These are phyloP conservation scores for Aldrovandia affinis DNA, from an alignment of 2,797 vertebrate genomes.

Conservation along the genomic window DNA sequence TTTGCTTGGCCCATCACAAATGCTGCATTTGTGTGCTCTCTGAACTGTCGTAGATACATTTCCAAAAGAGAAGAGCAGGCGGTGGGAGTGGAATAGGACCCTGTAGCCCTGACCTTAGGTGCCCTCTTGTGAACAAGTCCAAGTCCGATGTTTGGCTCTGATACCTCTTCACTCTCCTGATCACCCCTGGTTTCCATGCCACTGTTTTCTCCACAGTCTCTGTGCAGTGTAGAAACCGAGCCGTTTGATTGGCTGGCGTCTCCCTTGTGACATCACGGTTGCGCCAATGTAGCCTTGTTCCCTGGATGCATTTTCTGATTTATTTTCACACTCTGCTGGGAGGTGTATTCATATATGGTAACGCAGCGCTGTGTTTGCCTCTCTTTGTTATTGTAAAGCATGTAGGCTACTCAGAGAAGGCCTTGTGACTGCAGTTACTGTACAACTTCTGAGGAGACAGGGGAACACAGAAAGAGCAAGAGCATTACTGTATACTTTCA, in stretches of 20 bases:
- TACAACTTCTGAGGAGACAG: not conserved
- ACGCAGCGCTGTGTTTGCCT: not conserved
- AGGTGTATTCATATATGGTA: not conserved
- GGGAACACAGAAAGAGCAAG: not conserved
- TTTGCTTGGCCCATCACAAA: too few relatives aligned
- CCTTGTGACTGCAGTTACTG: not conserved
- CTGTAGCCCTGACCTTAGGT: too few relatives aligned
- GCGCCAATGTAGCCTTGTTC: not conserved
- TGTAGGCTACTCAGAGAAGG: not conserved
- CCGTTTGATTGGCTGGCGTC: not conserved
- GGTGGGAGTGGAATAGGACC: too few relatives aligned
- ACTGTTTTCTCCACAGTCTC: conserved; percentile 14
- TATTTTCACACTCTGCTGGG: not conserved
- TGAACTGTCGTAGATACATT: too few relatives aligned
- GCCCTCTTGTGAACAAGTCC: too few relatives aligned
- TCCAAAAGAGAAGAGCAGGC: too few relatives aligned
- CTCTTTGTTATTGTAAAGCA: not conserved
- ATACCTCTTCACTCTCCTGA: not conserved
- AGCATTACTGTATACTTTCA: too few relatives aligned
- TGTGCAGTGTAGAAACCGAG: conserved; percentile 6
- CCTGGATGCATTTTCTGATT: not conserved
- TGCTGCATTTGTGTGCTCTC: too few relatives aligned
- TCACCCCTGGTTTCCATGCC: not conserved
- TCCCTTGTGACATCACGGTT: not conserved
- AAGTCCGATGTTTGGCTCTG: not conserved